These are phyloP conservation scores for Mayetiola destructor DNA, from an alignment of 2,888 invertebrate species.

Conservation along the genomic window DNA sequence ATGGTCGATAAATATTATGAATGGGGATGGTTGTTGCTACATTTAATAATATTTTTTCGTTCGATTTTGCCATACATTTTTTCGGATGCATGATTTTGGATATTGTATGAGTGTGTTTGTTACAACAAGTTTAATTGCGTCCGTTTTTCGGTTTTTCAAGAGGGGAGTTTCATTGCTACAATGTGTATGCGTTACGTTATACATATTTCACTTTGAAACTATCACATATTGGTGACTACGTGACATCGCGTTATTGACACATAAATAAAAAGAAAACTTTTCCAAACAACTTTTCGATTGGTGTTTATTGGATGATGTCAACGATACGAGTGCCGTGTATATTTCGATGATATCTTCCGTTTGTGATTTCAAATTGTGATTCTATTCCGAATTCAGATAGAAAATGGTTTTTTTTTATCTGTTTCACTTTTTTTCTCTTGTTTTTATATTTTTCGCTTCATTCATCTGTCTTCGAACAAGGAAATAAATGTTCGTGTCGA, in stretches of 20 bases:
- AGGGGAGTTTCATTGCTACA: not conserved
- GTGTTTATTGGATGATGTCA: not conserved
- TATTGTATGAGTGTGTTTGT: no score
- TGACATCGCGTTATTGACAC: not conserved
- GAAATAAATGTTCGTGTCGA: not conserved
- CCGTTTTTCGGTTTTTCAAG: no score
- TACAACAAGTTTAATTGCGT: constrained; percentile 7
- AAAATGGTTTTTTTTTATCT: not conserved
- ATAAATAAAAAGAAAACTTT: no score
- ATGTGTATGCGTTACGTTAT: not conserved
- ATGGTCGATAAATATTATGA: constrained; percentile 3
- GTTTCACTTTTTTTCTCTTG: not conserved
- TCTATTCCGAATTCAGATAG: not conserved
- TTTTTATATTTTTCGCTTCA: no score
- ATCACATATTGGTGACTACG: not conserved
- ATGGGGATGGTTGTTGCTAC: no score
- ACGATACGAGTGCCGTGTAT: not conserved
- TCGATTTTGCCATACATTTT: not conserved
- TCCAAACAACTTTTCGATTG: no score
- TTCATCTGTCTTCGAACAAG: not conserved
- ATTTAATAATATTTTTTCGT: constrained; percentile 1
- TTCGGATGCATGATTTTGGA: no score
- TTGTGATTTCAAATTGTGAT: constrained; percentile 2
- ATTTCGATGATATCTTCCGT: constrained; percentile 10
- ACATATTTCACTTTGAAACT: not conserved